Conservation (phyloP, 2,113 vertebrate species). For the Apodemus sylvaticus region DNA sequence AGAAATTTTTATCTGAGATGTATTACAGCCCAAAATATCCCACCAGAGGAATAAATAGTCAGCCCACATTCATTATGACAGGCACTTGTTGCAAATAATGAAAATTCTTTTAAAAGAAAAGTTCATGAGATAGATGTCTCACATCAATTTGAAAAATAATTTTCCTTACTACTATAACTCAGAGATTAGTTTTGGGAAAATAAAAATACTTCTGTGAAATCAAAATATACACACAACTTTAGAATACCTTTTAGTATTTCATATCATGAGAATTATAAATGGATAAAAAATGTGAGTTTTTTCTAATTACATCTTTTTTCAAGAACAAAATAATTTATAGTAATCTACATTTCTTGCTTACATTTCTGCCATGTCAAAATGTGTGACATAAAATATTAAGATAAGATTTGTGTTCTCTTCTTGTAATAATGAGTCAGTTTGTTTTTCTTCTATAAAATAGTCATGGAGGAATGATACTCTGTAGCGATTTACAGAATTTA, state of each 20-base stretch:
- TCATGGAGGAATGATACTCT: neutral
- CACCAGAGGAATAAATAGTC: neutral
- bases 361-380: neutral
- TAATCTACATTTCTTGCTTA: neutral
- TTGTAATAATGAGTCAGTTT: neutral
- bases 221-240: neutral
- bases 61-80: neutral
- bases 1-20: neutral
- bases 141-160: neutral
- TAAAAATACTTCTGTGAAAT: neutral
- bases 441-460: neutral
- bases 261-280: neutral
- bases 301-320: neutral
- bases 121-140: neutral
- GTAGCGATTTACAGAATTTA: neutral
- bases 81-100: neutral
- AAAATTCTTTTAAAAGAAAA: conserved; percentile 13
- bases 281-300: neutral
- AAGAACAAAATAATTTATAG: neutral
- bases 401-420: neutral
- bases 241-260: neutral
- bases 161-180: neutral
- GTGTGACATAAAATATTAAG: neutral
- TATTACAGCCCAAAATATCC: neutral
- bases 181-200: neutral